A percentile compares a stretch with the other conserved stretches of the same genome.
Evolutionary conservation across 2,113 vertebrate species (phyloP).

Genomic region (Nipponia nippon): DNA sequence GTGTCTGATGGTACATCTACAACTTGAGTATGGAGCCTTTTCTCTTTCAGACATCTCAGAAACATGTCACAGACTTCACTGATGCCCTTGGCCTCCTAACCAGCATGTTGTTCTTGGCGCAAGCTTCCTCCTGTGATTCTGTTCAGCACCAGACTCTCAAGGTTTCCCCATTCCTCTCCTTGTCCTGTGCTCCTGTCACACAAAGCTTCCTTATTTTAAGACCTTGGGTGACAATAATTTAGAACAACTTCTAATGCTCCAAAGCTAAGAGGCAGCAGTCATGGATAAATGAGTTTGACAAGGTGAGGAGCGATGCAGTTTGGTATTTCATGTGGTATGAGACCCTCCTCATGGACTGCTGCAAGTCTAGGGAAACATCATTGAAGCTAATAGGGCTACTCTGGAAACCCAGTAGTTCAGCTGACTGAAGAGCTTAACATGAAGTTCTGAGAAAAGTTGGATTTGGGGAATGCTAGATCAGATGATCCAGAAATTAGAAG

Average conservation of each 20-base stretch:
- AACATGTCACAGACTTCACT: not conserved
- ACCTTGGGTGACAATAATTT: not conserved
- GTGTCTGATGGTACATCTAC: not conserved
- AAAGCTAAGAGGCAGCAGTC: not conserved
- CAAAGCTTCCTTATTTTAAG: not conserved
- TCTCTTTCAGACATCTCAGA: not conserved
- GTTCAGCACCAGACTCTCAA: not conserved
- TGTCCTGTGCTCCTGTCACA: not conserved
- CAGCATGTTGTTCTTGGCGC: fast-evolving
- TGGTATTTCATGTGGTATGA: not conserved
- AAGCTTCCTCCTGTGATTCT: not conserved
- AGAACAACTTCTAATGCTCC: not conserved
- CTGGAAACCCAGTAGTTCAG: not conserved
- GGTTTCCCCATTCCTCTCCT: not conserved
- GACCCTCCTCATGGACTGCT: not conserved
- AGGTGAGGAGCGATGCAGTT: fast-evolving
- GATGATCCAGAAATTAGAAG: not conserved
- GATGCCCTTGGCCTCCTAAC: not conserved
- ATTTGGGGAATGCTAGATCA: not conserved
- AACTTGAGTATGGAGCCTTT: not conserved
- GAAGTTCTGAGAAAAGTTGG: not conserved
- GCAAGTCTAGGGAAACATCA: not conserved
- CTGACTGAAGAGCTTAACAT: not conserved
- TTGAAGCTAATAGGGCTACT: not conserved
- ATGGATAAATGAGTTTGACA: not conserved